Evolutionary conservation across 2,797 vertebrate species (phyloP).

Genomic region (Syngnathus rostellatus): DNA sequence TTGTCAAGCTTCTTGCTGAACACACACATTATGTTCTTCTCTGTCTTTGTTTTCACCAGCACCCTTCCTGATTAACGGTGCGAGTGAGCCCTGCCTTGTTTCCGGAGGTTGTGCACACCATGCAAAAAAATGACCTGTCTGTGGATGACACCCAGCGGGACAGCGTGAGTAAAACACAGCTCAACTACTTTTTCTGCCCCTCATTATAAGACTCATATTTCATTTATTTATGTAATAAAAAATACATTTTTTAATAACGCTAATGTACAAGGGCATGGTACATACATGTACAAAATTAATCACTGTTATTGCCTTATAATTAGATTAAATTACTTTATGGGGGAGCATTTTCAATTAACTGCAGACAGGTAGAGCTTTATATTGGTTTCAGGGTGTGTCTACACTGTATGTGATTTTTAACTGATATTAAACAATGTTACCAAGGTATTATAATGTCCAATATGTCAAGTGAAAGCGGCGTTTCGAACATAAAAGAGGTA

Average conservation of each 20-base stretch:
- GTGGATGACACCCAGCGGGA: slow-evolving; percentile 51
- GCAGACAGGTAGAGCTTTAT: too few species aligned
- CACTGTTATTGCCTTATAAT: too few species aligned
- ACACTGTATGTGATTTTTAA: too few species aligned
- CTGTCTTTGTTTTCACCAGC: not conserved
- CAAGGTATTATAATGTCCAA: too few species aligned
- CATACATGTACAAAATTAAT: not conserved
- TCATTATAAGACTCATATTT: not conserved
- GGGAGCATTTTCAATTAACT: too few species aligned
- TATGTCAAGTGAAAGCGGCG: too few species aligned
- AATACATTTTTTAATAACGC: not conserved
- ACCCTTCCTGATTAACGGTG: not conserved
- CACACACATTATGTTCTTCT: not conserved
- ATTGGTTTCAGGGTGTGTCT: too few species aligned
- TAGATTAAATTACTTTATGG: too few species aligned
- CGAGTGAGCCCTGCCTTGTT: slow-evolving; percentile 26
- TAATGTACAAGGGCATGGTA: not conserved
- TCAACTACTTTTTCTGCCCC: not conserved
- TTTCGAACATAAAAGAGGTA: too few species aligned
- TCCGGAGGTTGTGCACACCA: slow-evolving; percentile 51
- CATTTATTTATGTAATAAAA: not conserved
- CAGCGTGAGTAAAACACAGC: slow-evolving; percentile 43
- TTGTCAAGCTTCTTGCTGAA: not conserved
- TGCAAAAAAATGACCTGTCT: slow-evolving; percentile 62
- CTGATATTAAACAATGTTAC: too few species aligned